These are phyloP conservation scores for Orientallactaga bullata DNA, from an alignment of 2,113 vertebrate genomes.

Conservation along the genomic window DNA sequence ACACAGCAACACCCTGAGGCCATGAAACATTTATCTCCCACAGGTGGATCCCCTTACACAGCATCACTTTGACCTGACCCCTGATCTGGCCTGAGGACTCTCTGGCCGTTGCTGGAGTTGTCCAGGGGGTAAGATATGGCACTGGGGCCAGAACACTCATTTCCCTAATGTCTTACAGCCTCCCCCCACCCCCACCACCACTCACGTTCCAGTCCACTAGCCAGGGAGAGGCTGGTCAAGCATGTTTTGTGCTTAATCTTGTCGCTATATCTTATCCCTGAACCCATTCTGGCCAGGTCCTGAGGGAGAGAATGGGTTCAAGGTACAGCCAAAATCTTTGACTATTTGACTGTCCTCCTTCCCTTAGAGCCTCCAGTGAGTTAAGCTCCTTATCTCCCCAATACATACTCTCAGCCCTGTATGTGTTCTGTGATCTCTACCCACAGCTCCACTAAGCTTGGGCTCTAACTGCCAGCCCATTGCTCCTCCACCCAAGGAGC, in stretches of 20 bases:
- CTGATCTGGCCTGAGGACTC: background rate
- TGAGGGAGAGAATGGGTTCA: background rate
- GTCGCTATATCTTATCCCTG: background rate
- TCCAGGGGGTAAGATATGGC: background rate
- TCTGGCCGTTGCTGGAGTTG: background rate
- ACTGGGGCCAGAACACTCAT: background rate
- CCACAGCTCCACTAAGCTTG: background rate
- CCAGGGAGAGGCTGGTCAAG: background rate
- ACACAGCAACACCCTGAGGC: background rate
- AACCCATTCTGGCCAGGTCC: background rate
- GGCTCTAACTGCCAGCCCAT: background rate
- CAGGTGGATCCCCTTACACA: slow-evolving; percentile 45
- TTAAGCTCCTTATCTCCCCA: too few relatives aligned
- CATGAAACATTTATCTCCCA: slow-evolving; percentile 47
- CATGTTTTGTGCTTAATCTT: background rate
- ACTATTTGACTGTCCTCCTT: background rate
- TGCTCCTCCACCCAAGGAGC: background rate
- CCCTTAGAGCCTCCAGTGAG: background rate
- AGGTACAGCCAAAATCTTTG: background rate
- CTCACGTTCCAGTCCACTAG: background rate
- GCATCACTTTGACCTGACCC: background rate
- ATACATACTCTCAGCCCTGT: background rate
- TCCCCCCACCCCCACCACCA: background rate
- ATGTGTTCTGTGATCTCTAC: background rate
- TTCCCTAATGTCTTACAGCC: too few relatives aligned